Evolutionary conservation across 2,888 invertebrate genomes (phyloP), one percentile per base, ranked within the genome.

Genomic region (Xanthorhoe spadicearia): DNA sequence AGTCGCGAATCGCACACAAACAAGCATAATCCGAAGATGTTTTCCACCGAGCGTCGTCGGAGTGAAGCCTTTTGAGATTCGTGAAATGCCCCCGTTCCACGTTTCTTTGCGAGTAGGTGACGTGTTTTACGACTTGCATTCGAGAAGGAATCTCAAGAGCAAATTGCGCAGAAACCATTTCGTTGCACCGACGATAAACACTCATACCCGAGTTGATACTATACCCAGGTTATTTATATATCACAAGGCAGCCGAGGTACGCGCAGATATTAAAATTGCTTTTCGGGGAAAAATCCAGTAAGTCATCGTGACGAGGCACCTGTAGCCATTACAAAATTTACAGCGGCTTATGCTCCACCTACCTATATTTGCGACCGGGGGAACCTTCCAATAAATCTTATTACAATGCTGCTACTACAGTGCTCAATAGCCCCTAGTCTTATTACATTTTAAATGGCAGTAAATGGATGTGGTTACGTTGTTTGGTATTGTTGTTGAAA

Each of bases 81-180:
- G 55, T 63, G 65, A 67, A 77, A 73, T 63, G 76, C 72, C 73
- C 71, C 71, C 70, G 64, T 69, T 69, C 66, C 73, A 66, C 72
- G 72, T 74, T 71, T 76, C 68, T 70, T 63, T 66, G 73, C 73
- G 71, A 71, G 62, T 73, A 76, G 76, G 76, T 73, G 77, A 79
- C 80, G 74, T 81, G 78, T 77, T 87, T 86, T 87, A 87, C 82
- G 82, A 81, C 78, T 72, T 79, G 77, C 82, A 80, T 77, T 76
- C 79, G 78, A 72, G 76, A 67, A 81, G 82, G 79, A 83, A 84
- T 83, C 79, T 80, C 80, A 79, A 74, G 79, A 81, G 82, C 77
- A 83, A 84, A 84, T 82, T 82, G 81, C 77, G 70, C 77, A 72
- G 76, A 80, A 78, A 77, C 79, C 79, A 81, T 82, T 83, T 78